phyloP scores from a whole-genome alignment of 2,113 vertebrate genomes.

The Indicator maculatus region DNA sequence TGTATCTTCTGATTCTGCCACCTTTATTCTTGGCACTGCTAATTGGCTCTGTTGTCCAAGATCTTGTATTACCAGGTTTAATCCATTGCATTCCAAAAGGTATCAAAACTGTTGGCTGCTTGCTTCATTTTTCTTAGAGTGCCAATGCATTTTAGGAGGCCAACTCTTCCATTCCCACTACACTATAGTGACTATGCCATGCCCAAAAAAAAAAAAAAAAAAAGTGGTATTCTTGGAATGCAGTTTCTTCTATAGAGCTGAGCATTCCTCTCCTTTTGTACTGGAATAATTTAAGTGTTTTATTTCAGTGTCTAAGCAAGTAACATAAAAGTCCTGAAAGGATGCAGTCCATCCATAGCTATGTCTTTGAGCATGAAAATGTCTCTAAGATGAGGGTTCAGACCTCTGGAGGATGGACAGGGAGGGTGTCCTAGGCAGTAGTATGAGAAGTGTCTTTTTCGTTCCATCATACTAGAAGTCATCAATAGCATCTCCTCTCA shows the following conservation, averaged over 20 bases:
- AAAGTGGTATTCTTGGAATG: neutral
- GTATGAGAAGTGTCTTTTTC: neutral
- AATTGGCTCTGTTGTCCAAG: neutral
- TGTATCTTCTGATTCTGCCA: neutral
- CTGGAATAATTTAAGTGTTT: neutral
- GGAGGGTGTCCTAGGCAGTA: neutral
- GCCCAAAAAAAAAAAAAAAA: neutral
- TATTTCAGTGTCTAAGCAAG: neutral
- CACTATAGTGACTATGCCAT: fast-evolving
- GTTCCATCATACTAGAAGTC: neutral
- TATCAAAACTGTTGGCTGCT: neutral
- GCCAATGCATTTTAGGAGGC: neutral
- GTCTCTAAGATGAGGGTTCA: neutral
- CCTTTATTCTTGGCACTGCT: neutral
- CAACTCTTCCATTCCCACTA: neutral
- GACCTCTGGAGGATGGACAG: neutral
- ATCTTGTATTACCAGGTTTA: neutral
- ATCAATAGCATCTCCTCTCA: neutral
- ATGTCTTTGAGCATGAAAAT: neutral
- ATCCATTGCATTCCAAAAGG: neutral
- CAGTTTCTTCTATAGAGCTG: neutral
- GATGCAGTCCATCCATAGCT: neutral
- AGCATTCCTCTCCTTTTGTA: neutral
- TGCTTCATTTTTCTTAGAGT: neutral
- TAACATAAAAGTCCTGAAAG: neutral